Conservation (phyloP, 2,113 vertebrate genomes). For the Prolemur simus region DNA sequence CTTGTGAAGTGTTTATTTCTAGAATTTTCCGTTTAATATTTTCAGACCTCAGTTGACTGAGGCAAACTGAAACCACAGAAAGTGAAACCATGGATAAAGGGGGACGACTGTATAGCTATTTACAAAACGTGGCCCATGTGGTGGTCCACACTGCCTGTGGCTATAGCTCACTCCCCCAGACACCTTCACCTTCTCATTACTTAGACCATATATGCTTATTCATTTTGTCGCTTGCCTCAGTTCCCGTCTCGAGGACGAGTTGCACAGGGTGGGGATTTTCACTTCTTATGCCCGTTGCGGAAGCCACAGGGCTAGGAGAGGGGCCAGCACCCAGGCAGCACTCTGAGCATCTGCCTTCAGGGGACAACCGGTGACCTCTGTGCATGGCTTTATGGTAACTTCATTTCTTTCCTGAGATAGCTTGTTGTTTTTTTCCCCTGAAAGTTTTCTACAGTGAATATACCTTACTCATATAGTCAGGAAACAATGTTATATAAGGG, state of each 20-base stretch:
- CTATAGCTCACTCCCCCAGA: fast-evolving
- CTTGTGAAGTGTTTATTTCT: background rate
- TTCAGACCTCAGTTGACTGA: background rate
- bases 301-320: background rate
- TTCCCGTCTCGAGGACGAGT: background rate
- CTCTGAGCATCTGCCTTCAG: background rate
- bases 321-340: background rate
- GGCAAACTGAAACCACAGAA: background rate
- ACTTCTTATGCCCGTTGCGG: background rate
- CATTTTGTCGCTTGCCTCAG: no score
- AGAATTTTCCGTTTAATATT: background rate
- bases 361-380: background rate
- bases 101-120: background rate
- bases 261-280: background rate
- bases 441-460: background rate
- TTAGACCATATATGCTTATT: fast-evolving
- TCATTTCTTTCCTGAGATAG: background rate
- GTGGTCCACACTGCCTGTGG: background rate
- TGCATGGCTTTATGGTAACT: background rate
- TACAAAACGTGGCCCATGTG: background rate
- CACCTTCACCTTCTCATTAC: background rate
- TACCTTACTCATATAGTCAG: background rate
- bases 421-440: background rate
- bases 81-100: background rate
- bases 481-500: background rate